phyloP scores from a whole-genome alignment of 2,113 vertebrate species.

The Scalopus aquaticus region DNA sequence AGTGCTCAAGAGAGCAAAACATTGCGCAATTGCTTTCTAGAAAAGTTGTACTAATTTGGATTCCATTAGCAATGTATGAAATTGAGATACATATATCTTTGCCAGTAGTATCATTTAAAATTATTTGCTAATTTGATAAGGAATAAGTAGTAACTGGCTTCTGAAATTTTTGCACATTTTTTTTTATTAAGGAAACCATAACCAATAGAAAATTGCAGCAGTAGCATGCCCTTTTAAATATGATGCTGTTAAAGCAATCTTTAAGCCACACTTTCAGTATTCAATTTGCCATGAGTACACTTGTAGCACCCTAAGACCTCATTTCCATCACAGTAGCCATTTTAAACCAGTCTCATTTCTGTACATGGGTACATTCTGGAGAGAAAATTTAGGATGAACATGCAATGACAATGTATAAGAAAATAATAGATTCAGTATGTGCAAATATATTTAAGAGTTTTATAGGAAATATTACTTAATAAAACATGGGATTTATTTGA shows the following conservation, averaged over 20 bases:
- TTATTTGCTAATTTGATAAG: slow-evolving; percentile 18
- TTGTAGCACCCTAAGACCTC: slow-evolving; percentile 88
- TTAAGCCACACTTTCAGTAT: slow-evolving; percentile 83
- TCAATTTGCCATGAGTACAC: slow-evolving; percentile 91
- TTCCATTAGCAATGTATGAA: neutral
- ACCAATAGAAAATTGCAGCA: slow-evolving; percentile 83
- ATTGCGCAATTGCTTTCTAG: slow-evolving; percentile 19
- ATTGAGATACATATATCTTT: neutral
- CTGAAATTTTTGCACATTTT: neutral
- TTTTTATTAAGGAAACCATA: slow-evolving; percentile 77
- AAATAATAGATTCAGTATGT: slow-evolving; percentile 60
- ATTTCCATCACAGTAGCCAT: slow-evolving; percentile 84
- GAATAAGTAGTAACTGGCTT: slow-evolving; percentile 49
- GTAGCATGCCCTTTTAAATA: slow-evolving; percentile 81
- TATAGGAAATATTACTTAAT: slow-evolving; percentile 72
- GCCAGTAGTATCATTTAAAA: neutral
- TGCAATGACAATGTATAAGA: slow-evolving; percentile 86
- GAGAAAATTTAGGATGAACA: slow-evolving; percentile 88
- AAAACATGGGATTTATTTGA: slow-evolving; percentile 75
- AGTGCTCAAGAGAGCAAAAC: neutral
- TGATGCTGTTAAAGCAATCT: slow-evolving; percentile 78
- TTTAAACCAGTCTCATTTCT: slow-evolving; percentile 88
- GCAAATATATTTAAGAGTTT: slow-evolving; percentile 74
- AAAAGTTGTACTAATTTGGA: neutral
- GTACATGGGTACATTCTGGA: slow-evolving; percentile 89